Conservation (phyloP, 2,113 vertebrate species). For the Noturus placidus region DNA sequence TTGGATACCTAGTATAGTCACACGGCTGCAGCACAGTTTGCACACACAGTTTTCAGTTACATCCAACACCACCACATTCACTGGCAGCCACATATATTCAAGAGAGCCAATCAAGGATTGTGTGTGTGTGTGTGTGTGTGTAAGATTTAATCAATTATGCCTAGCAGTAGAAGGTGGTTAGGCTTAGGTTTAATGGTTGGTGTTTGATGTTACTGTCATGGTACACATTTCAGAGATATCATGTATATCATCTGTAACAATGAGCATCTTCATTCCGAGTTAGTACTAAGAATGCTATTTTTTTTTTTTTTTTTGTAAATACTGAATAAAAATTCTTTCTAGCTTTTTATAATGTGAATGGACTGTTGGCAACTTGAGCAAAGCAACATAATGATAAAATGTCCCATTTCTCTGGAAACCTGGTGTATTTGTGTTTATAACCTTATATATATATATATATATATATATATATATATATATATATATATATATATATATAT, state of each 20-base stretch:
- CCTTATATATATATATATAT: no score
- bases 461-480: no score
- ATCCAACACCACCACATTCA: background rate
- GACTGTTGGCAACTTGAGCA: background rate
- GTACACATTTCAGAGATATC: background rate
- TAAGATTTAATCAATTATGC: background rate
- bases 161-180: background rate
- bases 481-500: no score
- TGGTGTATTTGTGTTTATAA: background rate
- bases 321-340: background rate
- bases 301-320: background rate
- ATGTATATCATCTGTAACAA: background rate
- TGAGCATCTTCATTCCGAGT: background rate
- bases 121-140: background rate
- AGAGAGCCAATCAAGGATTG: background rate
- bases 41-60: slow-evolving; percentile 35
- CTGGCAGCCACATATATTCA: background rate
- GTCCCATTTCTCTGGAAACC: background rate
- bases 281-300: background rate
- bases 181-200: background rate
- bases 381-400: background rate
- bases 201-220: background rate
- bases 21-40: slow-evolving; percentile 65
- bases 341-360: background rate
- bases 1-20: slow-evolving; percentile 12